Evolutionary conservation across 37 sponge, comb jelly and placozoan genomes (phyloP), one percentile per base, ranked within the genome.

Genomic region (Tethya wilhelma): DNA sequence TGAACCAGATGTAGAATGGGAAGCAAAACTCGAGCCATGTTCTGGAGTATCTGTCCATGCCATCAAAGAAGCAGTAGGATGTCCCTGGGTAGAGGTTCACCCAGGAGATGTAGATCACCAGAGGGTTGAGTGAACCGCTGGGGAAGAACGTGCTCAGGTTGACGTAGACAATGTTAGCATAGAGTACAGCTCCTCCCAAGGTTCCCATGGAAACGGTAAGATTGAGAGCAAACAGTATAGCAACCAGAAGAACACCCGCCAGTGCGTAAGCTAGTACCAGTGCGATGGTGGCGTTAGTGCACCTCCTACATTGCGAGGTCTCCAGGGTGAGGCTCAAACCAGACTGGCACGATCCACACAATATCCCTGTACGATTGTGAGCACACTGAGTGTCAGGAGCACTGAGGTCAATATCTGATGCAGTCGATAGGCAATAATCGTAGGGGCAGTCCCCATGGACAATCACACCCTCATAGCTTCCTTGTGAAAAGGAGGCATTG

Each of bases 1-100:
- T 44, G 22, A 44, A 20, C 66, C 64, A 73, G 8, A 82, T 39
- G 42, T 82, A 82, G 9, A 82, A 20, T 20, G 84, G 75, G 32
- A 75, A 84, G 1, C 22, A 57, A 56, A 68, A 75, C 38, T 31
- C 26, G 4, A 84, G 76, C 84, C 84, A 84, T 25, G 83, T 60
- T 31, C 43, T 40, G 9, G 26, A 49, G 63, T 72, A 82, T 19
- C 37, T 33, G 28, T 41, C 64, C 74, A 82, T 40, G 5, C 83
- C 83, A 60, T 73, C 67, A 63, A 37, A 73, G 28, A 82, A 73
- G 37, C 83, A 82, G 1, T 23, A 9, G 0, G 38, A 46, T 1
- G 63, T 42, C 0, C 83, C 83, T 26, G 44, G 0, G 23, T 72
- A 64, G 11, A 82, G 73, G 46, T 72, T 82, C 38, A 82, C 20